Base-by-base conservation (phyloP, 2,888 invertebrate genomes). In the Calephelis perditalis region DNA sequence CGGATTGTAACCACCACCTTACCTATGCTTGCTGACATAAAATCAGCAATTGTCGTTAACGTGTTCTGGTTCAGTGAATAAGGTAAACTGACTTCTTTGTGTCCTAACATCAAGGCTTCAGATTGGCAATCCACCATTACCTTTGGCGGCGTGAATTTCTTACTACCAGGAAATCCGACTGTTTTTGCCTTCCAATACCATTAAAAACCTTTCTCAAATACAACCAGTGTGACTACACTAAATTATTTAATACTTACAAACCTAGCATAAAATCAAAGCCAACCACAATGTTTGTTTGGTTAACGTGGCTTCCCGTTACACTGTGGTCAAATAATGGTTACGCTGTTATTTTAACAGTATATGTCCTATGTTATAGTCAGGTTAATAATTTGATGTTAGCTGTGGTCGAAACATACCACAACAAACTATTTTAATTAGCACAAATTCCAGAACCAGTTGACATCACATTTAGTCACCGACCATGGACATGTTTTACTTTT, bases 251-350 rank as follows among this genome's bases (percentile, higher is more conserved):
- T 45, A 59, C 35, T 59, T 54, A 36, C 43, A 37, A 55, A 66
- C 60, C 63, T 60, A 63, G 64, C 60, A 64, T 60, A 60, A 69
- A 70, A 69, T 67, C 65, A 59, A 67, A 62, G 64, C 59, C 64
- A 68, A 68, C 68, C 66, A 68, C 65, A 67, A 63, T 67, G 73
- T 74, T 73, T 70, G 67, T 69, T 68, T 66, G 74, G 71, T 72
- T 74, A 72, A 77, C 76, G 73, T 68, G 56, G 56, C 56, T 64
- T 63, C 45, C 59, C 66, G 65, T 67, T 60, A 62, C 47, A 60
- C 62, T 60, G 59, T 60, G 57, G 60, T 46, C 43, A 26, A 10
- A 63, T 58, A 11, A 47, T 46, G 58, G 10, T 11, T 58, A 12
- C n/a, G 44, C 26, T 44, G 37, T 37, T 10, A 4, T 36, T 36